These are phyloP conservation scores for Erebia aethiops DNA, from an alignment of 2,888 invertebrate genomes.

Conservation along the genomic window DNA sequence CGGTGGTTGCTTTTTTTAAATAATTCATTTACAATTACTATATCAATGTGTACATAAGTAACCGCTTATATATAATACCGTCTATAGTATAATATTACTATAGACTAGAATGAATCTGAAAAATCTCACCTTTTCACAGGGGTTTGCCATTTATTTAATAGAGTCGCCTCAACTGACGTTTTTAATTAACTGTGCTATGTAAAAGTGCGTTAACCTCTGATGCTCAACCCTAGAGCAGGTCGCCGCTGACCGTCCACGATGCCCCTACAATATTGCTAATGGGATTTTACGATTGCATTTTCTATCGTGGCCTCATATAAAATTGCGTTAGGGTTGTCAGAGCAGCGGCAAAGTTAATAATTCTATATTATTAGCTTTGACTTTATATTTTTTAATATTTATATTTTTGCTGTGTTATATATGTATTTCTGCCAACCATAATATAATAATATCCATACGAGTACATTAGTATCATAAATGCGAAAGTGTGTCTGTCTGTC, in stretches of 20 bases:
- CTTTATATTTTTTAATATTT: no score
- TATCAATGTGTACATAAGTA: no score
- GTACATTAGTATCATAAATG: no score
- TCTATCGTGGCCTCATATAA: constrained; percentile 32
- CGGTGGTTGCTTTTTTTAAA: no score
- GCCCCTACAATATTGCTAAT: constrained; percentile 34
- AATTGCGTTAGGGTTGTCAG: constrained; percentile 13
- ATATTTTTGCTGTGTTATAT: no score
- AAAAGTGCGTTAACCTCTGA: neutral
- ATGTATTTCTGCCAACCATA: no score
- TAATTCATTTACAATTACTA: no score
- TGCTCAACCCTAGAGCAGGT: constrained; percentile 5
- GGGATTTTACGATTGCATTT: constrained; percentile 35
- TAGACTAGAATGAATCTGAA: neutral
- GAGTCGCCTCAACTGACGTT: neutral
- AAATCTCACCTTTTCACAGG: neutral
- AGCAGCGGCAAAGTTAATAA: neutral
- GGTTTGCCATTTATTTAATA: constrained; percentile 1
- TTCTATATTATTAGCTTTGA: neutral
- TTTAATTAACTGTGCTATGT: neutral
- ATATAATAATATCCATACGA: no score
- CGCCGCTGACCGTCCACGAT: constrained; percentile 1
- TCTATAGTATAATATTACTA: no score
- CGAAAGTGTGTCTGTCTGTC: no score
- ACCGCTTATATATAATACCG: no score